Conservation (phyloP, 2,113 vertebrate species). For the Nettapus auritus region DNA sequence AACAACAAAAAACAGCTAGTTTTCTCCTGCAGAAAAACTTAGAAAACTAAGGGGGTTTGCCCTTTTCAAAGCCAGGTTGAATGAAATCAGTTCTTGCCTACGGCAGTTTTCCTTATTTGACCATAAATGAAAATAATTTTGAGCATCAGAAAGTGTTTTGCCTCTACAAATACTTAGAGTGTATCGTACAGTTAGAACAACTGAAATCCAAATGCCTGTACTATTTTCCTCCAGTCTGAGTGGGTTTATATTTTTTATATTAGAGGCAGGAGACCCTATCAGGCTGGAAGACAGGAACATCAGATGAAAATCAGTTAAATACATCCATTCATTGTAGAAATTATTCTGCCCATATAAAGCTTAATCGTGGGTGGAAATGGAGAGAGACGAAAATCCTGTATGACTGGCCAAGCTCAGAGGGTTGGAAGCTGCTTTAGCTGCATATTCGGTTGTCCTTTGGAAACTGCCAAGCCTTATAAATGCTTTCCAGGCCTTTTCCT, state of each 20-base stretch:
- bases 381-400: slow-evolving; percentile 43
- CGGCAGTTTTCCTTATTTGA: slow-evolving; percentile 25
- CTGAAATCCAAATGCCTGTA: neutral
- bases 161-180: neutral
- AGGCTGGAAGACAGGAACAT: neutral
- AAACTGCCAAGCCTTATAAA: slow-evolving; percentile 51
- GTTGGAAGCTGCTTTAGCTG: slow-evolving; percentile 22
- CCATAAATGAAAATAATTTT: slow-evolving; percentile 47
- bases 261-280: neutral
- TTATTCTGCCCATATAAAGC: slow-evolving; percentile 43
- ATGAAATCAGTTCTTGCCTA: slow-evolving; percentile 40
- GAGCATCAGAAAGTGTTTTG: slow-evolving; percentile 20
- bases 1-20: neutral
- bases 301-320: slow-evolving; percentile 41
- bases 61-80: slow-evolving; percentile 41
- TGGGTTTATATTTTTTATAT: neutral
- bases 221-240: neutral
- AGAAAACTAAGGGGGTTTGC: neutral
- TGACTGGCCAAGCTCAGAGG: slow-evolving; percentile 38
- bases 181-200: neutral
- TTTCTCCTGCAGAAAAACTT: slow-evolving; percentile 1
- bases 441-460: neutral
- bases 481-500: neutral
- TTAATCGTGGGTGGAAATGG: slow-evolving; percentile 43
- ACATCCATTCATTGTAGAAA: slow-evolving; percentile 15